Base-by-base conservation (phyloP, 2,888 invertebrate genomes). In the Synergus japonicus region DNA sequence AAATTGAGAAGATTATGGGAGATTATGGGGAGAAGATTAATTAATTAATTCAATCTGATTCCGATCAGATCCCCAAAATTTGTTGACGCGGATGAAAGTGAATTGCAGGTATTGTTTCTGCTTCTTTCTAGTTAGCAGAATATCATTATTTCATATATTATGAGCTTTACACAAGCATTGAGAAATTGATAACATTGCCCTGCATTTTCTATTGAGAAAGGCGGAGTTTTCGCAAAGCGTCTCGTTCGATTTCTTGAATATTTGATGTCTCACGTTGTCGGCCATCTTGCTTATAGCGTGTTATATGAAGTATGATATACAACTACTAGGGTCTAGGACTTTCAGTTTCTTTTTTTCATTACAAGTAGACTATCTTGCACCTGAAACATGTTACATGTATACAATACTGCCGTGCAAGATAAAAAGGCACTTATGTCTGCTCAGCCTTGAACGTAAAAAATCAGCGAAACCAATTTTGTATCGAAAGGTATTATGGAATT, bases 231-330 rank as follows among this genome's bases (percentile, higher is more conserved):
- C 9, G 49, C 12, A 73, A 73, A 73, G 49, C 37, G 73, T 49
- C 73, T 76, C 81, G 83, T 83, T 85, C 84, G 84, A 86, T 86
- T 85, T 82, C 83, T 86, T 89, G 85, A 89, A 89, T 89, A 89
- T 89, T 89, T 89, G 85, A 89, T 88, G 84, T 76, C 82, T 79
- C 79, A 80, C 81, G 84, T 84, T 81, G 85, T 84, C 89, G 83
- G 88, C 88, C 89, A 89, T 88, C 83, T 87, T 88, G 83, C 44
- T 49, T 84, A 67, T 86, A 83, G 86, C 89, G 89, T 89, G 89
- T 85, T 29, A 29, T 83, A 79, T 82, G 82, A 81, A 86, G 87
- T 87, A 89, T 89, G 49, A 29, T 89, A 89, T 88, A 88, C 89
- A 88, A 89, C 29, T 29, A 29, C 29, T 29, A 29, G 29, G 29